A percentile compares a stretch with the other conserved stretches of the same genome.
Evolutionary conservation across 2,888 invertebrate species (phyloP).

Genomic region (Taphrorychus bicolor): DNA sequence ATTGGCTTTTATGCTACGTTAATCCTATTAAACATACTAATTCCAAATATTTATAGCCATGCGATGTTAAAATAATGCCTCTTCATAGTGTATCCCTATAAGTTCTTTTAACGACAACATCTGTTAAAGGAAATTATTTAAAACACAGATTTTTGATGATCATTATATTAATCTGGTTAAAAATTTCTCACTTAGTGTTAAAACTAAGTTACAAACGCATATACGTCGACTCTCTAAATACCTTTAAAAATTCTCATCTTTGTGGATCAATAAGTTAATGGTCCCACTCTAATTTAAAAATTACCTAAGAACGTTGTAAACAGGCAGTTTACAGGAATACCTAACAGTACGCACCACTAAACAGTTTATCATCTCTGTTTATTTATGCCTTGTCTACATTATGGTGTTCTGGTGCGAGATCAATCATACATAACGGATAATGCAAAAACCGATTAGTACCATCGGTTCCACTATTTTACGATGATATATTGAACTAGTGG

Average conservation of each 20-base stretch:
- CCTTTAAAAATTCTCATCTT: too few species aligned
- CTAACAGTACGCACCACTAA: slow-evolving; percentile 6
- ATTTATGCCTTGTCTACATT: slow-evolving; percentile 21
- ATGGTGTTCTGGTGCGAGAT: slow-evolving; percentile 22
- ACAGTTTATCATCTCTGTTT: slow-evolving; percentile 14
- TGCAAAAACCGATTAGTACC: slow-evolving; percentile 22
- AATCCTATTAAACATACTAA: too few species aligned
- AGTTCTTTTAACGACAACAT: not conserved
- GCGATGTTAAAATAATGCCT: too few species aligned
- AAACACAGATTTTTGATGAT: not conserved
- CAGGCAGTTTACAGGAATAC: slow-evolving; percentile 4
- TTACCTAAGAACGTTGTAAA: slow-evolving; percentile 1
- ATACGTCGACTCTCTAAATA: too few species aligned
- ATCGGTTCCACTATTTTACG: not conserved
- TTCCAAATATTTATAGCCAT: too few species aligned
- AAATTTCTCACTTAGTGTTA: too few species aligned
- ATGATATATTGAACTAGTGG: not conserved
- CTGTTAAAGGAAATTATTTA: too few species aligned
- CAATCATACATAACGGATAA: slow-evolving; percentile 25
- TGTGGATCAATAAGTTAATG: too few species aligned
- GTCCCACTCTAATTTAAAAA: too few species aligned
- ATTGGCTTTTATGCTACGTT: too few species aligned
- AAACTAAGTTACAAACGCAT: too few species aligned
- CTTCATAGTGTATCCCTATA: not conserved
- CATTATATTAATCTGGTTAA: not conserved